Evolutionary conservation across 2,113 vertebrate genomes (phyloP).

Genomic region (Eretmochelys imbricata): DNA sequence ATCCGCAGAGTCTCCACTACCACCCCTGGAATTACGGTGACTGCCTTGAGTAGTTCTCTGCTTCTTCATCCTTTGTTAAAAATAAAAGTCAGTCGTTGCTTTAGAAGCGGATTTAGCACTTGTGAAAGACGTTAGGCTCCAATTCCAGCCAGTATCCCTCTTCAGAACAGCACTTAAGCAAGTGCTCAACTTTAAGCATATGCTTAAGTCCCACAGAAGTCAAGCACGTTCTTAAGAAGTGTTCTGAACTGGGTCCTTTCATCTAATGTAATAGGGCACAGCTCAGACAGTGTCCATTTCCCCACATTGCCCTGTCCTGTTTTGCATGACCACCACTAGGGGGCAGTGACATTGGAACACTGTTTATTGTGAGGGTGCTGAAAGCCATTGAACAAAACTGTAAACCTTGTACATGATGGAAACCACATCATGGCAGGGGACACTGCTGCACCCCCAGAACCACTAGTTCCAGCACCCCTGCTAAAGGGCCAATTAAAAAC

Average conservation of each 20-base stretch:
- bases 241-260: neutral
- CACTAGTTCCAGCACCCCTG: too few relatives aligned
- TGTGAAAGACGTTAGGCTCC: neutral
- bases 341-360: too few relatives aligned
- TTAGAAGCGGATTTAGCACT: neutral
- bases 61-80: neutral
- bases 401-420: too few relatives aligned
- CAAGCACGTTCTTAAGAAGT: neutral
- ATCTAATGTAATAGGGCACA: neutral
- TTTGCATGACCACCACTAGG: neutral
- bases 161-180: neutral
- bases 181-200: accelerated
- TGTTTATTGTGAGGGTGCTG: too few relatives aligned
- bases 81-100: neutral
- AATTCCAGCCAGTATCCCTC: neutral
- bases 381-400: too few relatives aligned
- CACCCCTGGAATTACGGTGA: neutral
- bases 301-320: neutral
- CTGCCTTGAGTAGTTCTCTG: neutral
- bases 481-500: neutral
- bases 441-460: too few relatives aligned
- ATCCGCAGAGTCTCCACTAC: neutral
- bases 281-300: neutral
- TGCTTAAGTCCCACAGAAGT: neutral
- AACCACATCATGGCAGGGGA: too few relatives aligned